Evolutionary conservation across 2,888 invertebrate species (phyloP).

Genomic region (Augochlorella aurata): DNA sequence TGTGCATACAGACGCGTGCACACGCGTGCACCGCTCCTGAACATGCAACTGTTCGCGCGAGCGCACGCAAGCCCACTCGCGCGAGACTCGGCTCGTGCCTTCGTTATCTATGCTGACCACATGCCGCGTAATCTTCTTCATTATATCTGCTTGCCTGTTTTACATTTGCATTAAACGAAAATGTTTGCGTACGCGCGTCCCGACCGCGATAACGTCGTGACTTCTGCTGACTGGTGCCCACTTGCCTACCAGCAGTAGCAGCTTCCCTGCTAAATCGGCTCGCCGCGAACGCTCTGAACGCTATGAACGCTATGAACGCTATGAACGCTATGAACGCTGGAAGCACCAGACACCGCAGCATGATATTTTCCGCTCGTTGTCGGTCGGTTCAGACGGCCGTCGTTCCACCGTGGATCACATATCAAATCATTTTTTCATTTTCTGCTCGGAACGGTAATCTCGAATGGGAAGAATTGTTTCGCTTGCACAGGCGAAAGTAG

Average conservation of each 20-base stretch:
- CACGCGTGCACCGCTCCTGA: neutral
- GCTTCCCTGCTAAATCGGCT: conserved; percentile 30
- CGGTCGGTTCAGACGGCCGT: conserved; percentile 5
- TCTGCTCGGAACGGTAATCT: neutral
- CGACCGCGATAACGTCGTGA: conserved; percentile 61
- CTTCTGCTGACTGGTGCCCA: conserved; percentile 47
- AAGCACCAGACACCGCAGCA: neutral
- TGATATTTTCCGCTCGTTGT: conserved; percentile 39
- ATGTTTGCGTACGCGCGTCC: conserved; percentile 73
- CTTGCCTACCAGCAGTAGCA: neutral
- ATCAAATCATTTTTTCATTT: neutral
- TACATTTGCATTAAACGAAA: conserved; percentile 78
- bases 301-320: neutral
- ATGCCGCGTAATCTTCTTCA: conserved; percentile 79
- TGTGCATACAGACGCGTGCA: neutral
- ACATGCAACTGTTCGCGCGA: neutral
- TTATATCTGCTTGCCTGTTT: conserved; percentile 75
- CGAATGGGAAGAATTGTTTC: neutral
- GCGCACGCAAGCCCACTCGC: conserved; percentile 4
- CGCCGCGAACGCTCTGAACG: neutral
- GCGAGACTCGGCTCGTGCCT: conserved; percentile 50
- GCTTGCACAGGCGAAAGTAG: neutral
- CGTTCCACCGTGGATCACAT: neutral
- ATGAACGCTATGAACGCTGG: neutral
- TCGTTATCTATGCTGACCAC: conserved; percentile 80